Conservation (phyloP, 2,888 invertebrate species). For the Notodonta ziczac region DNA sequence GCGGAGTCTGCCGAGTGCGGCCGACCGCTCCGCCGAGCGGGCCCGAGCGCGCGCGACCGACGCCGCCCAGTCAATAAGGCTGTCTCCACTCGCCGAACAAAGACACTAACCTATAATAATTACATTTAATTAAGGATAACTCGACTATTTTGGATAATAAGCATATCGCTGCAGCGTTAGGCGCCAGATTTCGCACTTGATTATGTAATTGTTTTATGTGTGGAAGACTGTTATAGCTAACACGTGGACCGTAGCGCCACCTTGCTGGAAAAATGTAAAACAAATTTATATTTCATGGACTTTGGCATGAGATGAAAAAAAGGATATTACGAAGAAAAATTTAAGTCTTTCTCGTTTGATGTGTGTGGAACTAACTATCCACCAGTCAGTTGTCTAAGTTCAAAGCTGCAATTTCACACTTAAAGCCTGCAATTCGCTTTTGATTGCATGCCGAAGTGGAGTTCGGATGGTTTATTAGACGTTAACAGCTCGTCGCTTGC, state of each 20-base stretch:
- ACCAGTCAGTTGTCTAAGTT: not conserved
- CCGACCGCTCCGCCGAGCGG: constrained; percentile 62
- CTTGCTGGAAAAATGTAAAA: not conserved
- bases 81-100: constrained; percentile 81
- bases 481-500: not conserved
- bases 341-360: not conserved
- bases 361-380: not conserved
- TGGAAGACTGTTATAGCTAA: constrained; percentile 15
- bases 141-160: constrained; percentile 73
- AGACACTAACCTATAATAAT: constrained; percentile 84
- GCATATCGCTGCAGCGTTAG: constrained; percentile 62
- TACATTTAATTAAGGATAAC: constrained; percentile 82
- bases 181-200: constrained; percentile 50
- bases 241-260: constrained; percentile 15
- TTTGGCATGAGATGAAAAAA: not conserved
- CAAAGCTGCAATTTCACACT: not conserved
- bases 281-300: not conserved
- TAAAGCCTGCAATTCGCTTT: constrained; percentile 2
- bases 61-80: constrained; percentile 85
- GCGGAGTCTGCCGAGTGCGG: constrained; percentile 59
- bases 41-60: constrained; percentile 71
- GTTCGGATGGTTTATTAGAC: not conserved
- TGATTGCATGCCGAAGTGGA: not conserved
- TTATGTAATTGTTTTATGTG: constrained; percentile 36
- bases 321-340: too few species aligned